phyloP scores from a whole-genome alignment of 2,797 vertebrate genomes.

The Ibycter americanus region DNA sequence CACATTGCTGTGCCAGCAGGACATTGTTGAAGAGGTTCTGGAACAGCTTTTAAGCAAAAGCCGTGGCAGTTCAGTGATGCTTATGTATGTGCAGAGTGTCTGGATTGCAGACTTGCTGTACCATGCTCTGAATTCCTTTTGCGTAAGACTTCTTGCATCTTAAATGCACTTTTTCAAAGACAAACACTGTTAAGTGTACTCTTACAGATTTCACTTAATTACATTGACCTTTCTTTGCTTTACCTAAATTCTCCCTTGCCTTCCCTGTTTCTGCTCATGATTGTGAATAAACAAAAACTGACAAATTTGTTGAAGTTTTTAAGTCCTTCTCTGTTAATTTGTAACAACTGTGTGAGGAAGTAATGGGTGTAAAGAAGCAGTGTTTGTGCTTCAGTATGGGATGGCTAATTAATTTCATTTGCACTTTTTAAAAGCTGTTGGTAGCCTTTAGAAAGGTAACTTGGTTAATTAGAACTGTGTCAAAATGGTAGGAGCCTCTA shows the following conservation, averaged over 20 bases:
- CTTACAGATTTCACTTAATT: background rate
- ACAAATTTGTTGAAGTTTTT: background rate
- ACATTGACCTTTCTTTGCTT: background rate
- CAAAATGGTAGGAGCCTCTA: background rate
- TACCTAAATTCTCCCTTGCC: background rate
- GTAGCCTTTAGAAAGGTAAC: background rate
- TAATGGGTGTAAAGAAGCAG: background rate
- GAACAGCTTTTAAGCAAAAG: background rate
- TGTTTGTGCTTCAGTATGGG: background rate
- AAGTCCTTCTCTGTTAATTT: background rate
- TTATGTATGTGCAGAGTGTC: background rate
- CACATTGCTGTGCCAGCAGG: background rate
- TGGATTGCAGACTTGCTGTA: background rate
- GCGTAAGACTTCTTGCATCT: background rate
- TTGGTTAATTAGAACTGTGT: background rate
- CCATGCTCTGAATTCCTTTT: background rate
- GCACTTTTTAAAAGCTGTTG: background rate
- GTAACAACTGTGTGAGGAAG: background rate
- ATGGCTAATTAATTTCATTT: background rate
- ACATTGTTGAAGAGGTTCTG: background rate
- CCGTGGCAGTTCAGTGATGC: background rate
- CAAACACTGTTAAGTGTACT: background rate
- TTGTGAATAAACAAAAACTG: background rate
- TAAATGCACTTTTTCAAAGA: background rate
- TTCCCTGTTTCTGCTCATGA: background rate